Evolutionary conservation across 1,140 invertebrate species (phyloP), one percentile per base, ranked within the genome.

Genomic region (Aphaenogaster floridana): DNA sequence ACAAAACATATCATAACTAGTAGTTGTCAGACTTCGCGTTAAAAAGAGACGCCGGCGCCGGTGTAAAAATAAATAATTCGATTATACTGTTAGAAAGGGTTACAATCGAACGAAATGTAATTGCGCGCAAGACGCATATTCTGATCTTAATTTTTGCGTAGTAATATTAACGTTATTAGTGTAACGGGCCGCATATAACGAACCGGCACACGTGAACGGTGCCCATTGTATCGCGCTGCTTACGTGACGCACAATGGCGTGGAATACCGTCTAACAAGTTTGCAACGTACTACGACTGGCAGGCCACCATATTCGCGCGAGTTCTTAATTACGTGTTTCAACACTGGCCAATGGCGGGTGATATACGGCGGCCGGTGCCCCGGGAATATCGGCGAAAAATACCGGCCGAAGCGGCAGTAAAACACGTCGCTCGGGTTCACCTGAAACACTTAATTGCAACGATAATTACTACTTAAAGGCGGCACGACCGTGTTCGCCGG

Each of bases 321-420:
- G 90, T 91, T 91, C 90, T 91, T 91, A 91, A 91, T 91, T 91
- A 91, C 79, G 83, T 89, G 90, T 91, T 91, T 89, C 89, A 85
- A 91, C 90, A 91, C 78, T 42, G 80, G 42, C 21, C 85, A 45
- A 88, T 76, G 54, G 80, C 54, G 86, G 59, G 68, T 91, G 84
- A 91, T 91, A 91, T 91, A 90, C 87, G 89, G 7, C 36, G 57
- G 39, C n/a, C 48, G 50, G 69, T 34, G 39, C 28, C 28, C 28
- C 61, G 61, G 66, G 52, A 90, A 86, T 90, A 88, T 86, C 86
- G 81, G 59, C 42, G 83, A 90, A 90, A 87, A 91, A 76, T 86
- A 79, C 71, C 66, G 72, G 50, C 17, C 86, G 78, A 83, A 88
- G 72, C 61, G 66, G 86, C 89, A 63, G 78, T 90, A 86, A 91